Evolutionary conservation across 2,113 vertebrate genomes (phyloP).

Genomic region (Rhombomys opimus): DNA sequence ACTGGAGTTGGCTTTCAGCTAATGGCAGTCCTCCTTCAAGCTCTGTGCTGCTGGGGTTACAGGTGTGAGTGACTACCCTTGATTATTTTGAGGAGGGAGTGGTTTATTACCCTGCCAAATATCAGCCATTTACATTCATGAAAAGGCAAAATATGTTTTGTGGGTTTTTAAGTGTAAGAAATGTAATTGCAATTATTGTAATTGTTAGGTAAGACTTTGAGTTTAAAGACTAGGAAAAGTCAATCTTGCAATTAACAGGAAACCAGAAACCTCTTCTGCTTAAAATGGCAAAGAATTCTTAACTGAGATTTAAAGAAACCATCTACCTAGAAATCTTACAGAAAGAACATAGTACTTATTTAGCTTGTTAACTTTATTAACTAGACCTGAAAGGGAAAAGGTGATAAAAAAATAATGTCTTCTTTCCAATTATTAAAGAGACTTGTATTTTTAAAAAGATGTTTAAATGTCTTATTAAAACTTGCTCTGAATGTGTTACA

Average conservation of each 20-base stretch:
- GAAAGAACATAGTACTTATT: slow-evolving; percentile 60
- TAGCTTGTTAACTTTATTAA: slow-evolving; percentile 75
- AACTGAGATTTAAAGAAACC: slow-evolving; percentile 76
- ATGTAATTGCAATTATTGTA: slow-evolving; percentile 68
- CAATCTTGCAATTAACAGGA: slow-evolving; percentile 59
- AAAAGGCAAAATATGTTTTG: neutral
- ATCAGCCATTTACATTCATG: neutral
- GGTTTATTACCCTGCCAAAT: neutral
- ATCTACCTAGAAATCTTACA: slow-evolving; percentile 62
- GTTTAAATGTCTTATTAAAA: slow-evolving; percentile 79
- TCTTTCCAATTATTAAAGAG: slow-evolving; percentile 79
- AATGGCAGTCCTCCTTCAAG: neutral
- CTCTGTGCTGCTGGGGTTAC: neutral
- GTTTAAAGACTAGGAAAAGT: slow-evolving; percentile 66
- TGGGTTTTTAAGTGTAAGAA: neutral
- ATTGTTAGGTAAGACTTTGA: slow-evolving; percentile 73
- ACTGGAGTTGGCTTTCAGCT: neutral
- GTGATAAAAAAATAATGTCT: slow-evolving; percentile 67
- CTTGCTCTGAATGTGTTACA: slow-evolving; percentile 69
- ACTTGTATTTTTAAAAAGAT: slow-evolving; percentile 67
- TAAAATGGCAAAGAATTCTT: slow-evolving; percentile 77
- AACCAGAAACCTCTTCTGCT: slow-evolving; percentile 63
- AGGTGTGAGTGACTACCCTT: no score
- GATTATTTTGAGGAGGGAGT: neutral
- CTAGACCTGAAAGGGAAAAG: slow-evolving; percentile 43